Evolutionary conservation across 2,113 vertebrate genomes (phyloP).

Genomic region (Climacteris rufus): DNA sequence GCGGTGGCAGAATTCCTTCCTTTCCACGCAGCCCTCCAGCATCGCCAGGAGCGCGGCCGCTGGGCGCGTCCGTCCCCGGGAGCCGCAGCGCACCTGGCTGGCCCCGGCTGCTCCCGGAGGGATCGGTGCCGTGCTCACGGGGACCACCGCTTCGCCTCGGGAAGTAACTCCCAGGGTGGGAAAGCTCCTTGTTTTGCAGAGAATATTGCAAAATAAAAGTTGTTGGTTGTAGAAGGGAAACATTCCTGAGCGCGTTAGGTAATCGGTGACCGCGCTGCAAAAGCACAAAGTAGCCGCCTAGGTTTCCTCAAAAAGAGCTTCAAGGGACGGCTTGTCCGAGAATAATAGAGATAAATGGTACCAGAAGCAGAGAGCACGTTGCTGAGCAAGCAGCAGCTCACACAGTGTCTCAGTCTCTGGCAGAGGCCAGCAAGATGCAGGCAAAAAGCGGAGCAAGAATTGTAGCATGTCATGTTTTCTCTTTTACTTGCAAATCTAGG

Average conservation of each 20-base stretch:
- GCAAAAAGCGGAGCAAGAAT: neutral
- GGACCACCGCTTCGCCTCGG: neutral
- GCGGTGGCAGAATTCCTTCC: neutral
- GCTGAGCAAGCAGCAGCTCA: neutral
- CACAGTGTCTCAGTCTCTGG: neutral
- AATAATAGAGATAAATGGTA: neutral
- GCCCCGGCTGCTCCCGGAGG: neutral
- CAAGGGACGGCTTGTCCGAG: neutral
- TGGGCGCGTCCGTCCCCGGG: neutral
- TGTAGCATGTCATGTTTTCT: neutral
- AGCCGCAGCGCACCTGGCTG: constrained; percentile 14
- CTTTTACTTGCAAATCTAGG: neutral
- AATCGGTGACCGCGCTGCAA: neutral
- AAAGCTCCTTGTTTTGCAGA: neutral
- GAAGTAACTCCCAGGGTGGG: neutral
- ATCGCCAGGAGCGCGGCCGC: neutral
- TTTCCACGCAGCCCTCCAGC: neutral
- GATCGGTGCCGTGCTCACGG: neutral
- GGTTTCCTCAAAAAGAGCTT: neutral
- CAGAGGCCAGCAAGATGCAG: neutral
- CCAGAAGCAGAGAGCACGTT: neutral
- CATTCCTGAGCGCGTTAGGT: neutral
- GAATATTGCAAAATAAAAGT: neutral
- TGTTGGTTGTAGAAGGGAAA: neutral
- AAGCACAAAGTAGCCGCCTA: neutral